Base-by-base conservation (phyloP, 2,888 invertebrate genomes). In the Pseudococcus jackbeardsleyi region DNA sequence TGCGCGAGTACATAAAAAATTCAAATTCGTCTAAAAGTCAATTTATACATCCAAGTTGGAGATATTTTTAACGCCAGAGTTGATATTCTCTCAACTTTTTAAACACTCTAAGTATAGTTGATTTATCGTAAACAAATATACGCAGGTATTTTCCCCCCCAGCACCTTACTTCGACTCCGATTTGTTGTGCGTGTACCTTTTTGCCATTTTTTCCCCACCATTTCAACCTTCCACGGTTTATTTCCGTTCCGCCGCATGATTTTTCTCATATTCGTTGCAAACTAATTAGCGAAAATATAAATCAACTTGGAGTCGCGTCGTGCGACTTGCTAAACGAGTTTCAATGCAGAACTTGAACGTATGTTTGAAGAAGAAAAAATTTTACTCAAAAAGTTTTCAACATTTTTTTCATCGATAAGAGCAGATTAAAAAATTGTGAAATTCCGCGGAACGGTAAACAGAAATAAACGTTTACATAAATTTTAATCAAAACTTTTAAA, bases 361-460 rank as follows among this genome's bases (percentile, higher is more conserved):
- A 59, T 59, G 59, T 59, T 59, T 1, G 12, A 72, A 26, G 12
- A 72, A 11, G n/a, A 19, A 42, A 79, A 79, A 42, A n/a, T 79
- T 79, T 46, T 79, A 1, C 7, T 46, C 39, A 7, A 15, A 79
- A 79, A n/a, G 5, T 59, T 59, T 79, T 42, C 42, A 46, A 79
- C 79, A 79, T 79, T 79, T 79, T 79, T 79, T 79, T 33, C 3
- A 79, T 72, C 68, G 68, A 72, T 72, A 72, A 72, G 68, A 72
- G 9, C 11, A 19, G 79, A 79, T 79, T 79, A 79, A 79, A 72
- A 79, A 79, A 79, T 79, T 46, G 79, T 79, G 42, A 42, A 79
- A 79, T 79, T 79, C n/a, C 79, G 46, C 42, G 79, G 42, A 79
- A 79, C 79, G 79, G 79, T 79, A 79, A 79, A 79, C 79, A 79